Evolutionary conservation across 35 echinoderm and acorn worm genomes (phyloP).

Genomic region (Patiria miniata): DNA sequence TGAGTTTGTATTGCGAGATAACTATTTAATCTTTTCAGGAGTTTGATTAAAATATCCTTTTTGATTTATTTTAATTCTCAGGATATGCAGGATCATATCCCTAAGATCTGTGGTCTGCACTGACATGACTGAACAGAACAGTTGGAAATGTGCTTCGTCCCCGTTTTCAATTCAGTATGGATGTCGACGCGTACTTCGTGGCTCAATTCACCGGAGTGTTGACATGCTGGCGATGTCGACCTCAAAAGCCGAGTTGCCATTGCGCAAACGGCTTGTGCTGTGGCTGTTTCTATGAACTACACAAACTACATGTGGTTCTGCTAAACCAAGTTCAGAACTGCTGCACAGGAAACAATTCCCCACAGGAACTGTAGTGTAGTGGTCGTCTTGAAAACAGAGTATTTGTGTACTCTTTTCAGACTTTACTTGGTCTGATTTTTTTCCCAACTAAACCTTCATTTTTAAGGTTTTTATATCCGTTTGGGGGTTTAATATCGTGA

Average conservation of each 20-base stretch:
- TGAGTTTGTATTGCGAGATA: too few relatives aligned
- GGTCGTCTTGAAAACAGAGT: not conserved
- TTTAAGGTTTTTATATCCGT: not conserved
- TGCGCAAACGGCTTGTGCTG: constrained; percentile 29
- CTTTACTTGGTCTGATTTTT: not conserved
- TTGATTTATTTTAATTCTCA: too few relatives aligned
- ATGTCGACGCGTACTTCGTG: not conserved
- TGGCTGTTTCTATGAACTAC: constrained; percentile 12
- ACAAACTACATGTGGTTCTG: not conserved
- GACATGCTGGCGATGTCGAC: constrained; percentile 18
- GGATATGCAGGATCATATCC: too few relatives aligned
- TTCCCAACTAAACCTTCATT: not conserved
- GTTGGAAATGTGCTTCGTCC: too few relatives aligned
- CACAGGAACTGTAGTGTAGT: not conserved
- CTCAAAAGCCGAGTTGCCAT: constrained; percentile 21
- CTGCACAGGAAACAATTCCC: not conserved
- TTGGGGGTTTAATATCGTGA: too few relatives aligned
- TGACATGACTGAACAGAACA: too few relatives aligned
- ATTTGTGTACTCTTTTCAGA: not conserved
- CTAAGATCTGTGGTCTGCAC: too few relatives aligned
- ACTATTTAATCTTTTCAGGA: too few relatives aligned
- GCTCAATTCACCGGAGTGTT: not conserved
- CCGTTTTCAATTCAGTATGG: not conserved
- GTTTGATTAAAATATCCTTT: too few relatives aligned
- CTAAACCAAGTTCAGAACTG: not conserved